Conservation (phyloP, 2,113 vertebrate species). For the Leiothrix lutea region DNA sequence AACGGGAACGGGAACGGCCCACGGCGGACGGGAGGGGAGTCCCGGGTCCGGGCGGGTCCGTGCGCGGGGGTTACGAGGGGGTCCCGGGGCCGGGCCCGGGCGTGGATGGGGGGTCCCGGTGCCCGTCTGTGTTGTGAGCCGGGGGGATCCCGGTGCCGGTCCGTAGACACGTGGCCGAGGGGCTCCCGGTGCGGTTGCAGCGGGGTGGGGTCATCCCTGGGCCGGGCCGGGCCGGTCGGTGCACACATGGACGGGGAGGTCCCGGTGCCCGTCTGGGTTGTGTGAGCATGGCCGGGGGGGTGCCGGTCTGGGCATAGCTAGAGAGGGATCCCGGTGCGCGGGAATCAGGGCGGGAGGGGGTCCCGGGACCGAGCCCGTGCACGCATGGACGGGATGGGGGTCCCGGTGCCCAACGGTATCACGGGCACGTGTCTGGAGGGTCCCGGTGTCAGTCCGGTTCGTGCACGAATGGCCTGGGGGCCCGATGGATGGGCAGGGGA, state of each 20-base stretch:
- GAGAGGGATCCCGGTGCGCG: background rate
- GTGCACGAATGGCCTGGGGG: background rate
- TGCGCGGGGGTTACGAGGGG: no score
- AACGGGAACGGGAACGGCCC: no score
- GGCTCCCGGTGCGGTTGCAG: background rate
- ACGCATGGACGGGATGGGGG: background rate
- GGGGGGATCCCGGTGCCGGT: background rate
- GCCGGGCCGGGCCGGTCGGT: background rate
- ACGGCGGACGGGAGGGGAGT: no score
- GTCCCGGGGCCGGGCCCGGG: no score
- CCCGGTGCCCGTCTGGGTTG: background rate
- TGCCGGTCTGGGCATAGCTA: background rate
- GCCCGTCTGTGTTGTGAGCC: background rate
- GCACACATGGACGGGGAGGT: background rate
- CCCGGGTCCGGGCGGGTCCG: no score
- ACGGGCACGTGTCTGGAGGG: no score
- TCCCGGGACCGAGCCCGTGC: background rate
- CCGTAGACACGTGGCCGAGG: background rate
- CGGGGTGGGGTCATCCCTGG: background rate
- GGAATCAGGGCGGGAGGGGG: background rate
- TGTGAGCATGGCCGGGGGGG: no score
- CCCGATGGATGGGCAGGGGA: background rate
- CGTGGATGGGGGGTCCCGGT: background rate
- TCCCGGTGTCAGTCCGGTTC: background rate
- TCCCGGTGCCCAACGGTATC: background rate